phyloP scores from a whole-genome alignment of 2,888 invertebrate genomes.

The Harpagoxenus sublaevis region DNA sequence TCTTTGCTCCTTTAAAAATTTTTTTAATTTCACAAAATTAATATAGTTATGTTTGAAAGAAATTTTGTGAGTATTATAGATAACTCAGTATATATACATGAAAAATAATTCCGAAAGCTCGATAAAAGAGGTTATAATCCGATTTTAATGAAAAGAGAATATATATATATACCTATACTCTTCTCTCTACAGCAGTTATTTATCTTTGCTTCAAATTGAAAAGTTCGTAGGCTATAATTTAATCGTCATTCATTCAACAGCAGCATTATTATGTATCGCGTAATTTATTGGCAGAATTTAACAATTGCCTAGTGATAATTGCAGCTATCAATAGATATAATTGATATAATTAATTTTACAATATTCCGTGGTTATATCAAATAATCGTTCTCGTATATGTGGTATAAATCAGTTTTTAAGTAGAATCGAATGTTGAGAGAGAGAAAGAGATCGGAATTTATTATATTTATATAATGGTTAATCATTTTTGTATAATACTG shows the following conservation, averaged over 20 bases:
- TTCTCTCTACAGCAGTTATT: background rate
- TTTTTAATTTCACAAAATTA: background rate
- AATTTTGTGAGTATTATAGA: background rate
- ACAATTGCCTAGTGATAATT: constrained; percentile 9
- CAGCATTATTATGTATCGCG: background rate
- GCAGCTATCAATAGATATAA: background rate
- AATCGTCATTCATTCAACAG: background rate
- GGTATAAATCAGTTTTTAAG: background rate
- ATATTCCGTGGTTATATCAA: background rate
- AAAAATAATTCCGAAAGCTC: background rate
- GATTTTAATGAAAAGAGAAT: background rate
- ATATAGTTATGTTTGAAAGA: background rate
- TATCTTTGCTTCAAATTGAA: background rate
- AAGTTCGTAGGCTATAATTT: background rate
- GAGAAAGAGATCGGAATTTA: background rate
- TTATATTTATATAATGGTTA: background rate
- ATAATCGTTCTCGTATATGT: background rate
- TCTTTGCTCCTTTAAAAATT: background rate
- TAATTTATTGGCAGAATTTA: constrained; percentile 9
- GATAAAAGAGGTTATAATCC: background rate
- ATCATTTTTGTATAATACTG: background rate
- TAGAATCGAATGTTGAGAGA: too few relatives aligned
- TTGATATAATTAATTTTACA: background rate
- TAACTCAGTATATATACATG: background rate
- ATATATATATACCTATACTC: too few relatives aligned